Percentiles rank a stretch among this genome's conserved stretches.
phyloP scores from a whole-genome alignment of 2,888 invertebrate genomes.

The Cataglyphis livida region DNA sequence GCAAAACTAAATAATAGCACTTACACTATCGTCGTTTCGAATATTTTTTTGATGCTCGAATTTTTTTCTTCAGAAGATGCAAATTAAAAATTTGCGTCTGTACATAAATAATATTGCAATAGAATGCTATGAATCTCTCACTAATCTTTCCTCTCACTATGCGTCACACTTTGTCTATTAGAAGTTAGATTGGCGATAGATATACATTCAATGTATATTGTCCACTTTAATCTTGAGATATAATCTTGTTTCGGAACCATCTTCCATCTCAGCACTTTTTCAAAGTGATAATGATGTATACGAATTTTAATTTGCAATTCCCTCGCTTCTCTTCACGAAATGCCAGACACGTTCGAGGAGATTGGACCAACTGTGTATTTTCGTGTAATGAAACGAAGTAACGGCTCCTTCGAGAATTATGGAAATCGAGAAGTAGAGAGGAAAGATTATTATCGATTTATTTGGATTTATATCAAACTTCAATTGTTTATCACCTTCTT shows the following conservation, averaged over 20 bases:
- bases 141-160: no score
- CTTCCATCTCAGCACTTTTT: background rate
- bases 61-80: no score
- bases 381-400: background rate
- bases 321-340: background rate
- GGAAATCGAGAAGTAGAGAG: background rate
- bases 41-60: no score
- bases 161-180: background rate
- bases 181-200: background rate
- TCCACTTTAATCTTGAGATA: background rate
- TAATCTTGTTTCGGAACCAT: background rate
- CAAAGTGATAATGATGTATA: background rate
- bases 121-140: no score
- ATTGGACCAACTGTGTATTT: background rate
- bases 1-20: no score
- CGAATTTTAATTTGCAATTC: background rate
- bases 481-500: background rate
- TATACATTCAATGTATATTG: background rate
- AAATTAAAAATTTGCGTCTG: no score
- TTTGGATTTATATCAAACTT: background rate
- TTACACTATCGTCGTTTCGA: no score
- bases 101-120: no score
- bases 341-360: background rate
- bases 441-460: background rate
- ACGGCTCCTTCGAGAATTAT: conserved; percentile 3